phyloP scores from a whole-genome alignment of 2,888 invertebrate genomes.

The Cataglyphis rosenhaueri region DNA sequence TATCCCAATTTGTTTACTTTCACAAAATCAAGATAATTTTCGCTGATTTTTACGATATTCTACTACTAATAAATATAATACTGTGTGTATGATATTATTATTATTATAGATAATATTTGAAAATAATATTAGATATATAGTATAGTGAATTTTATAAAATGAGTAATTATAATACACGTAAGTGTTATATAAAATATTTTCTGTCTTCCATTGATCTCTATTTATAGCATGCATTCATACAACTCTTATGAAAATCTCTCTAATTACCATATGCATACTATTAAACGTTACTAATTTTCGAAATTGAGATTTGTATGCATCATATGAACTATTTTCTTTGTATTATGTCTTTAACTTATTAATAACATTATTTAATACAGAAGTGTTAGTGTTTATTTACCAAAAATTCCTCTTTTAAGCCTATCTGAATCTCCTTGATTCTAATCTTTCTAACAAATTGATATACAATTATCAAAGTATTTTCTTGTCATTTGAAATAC shows the following conservation, averaged over 20 bases:
- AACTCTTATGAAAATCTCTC: neutral
- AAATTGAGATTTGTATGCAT: neutral
- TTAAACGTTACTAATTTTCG: neutral
- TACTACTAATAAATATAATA: neutral
- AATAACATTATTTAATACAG: neutral
- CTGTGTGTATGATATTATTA: neutral
- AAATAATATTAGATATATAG: neutral
- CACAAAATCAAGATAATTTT: neutral
- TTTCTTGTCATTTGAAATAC: neutral
- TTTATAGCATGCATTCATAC: neutral
- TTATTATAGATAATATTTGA: neutral
- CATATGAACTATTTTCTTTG: neutral
- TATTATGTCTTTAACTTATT: neutral
- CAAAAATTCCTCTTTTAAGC: neutral
- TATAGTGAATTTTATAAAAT: neutral
- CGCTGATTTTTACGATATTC: neutral
- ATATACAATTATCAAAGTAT: neutral
- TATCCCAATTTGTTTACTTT: neutral
- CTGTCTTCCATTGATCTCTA: neutral
- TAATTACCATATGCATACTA: neutral
- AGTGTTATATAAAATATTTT: neutral
- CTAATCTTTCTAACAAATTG: neutral
- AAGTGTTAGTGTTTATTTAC: neutral
- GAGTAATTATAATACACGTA: constrained; percentile 38
- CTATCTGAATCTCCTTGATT: neutral